Conservation (phyloP, 1,140 invertebrate species). For the Thereuonema tuberculata region DNA sequence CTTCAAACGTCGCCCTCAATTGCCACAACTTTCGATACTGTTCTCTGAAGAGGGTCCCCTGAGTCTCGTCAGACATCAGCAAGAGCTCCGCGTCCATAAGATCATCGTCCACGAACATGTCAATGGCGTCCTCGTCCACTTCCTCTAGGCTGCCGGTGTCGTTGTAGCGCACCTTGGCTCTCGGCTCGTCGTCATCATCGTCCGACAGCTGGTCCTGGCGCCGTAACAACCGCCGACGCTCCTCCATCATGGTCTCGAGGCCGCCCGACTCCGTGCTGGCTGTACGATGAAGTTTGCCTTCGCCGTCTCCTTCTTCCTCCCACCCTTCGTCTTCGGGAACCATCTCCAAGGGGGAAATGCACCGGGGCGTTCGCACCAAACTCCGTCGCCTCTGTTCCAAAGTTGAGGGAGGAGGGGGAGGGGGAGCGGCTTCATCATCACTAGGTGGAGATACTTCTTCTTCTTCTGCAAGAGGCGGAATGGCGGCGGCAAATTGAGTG, state of each 20-base stretch:
- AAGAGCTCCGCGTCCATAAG: background rate
- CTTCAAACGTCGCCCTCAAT: slow-evolving; percentile 38
- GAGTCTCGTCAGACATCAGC: background rate
- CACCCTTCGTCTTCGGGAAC: background rate
- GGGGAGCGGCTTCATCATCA: background rate
- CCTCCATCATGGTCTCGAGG: slow-evolving; percentile 20
- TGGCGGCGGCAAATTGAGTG: too few relatives aligned
- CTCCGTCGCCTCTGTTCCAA: too few relatives aligned
- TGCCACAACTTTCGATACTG: slow-evolving; percentile 38
- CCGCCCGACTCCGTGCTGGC: slow-evolving; percentile 21
- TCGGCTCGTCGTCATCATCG: slow-evolving; percentile 19
- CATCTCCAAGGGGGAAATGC: background rate
- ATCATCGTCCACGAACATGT: background rate
- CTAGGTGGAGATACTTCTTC: background rate
- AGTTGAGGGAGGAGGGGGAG: too few relatives aligned
- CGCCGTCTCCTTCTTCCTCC: background rate
- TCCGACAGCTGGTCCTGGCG: slow-evolving; percentile 16
- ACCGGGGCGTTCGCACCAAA: too few relatives aligned
- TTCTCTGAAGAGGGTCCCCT: slow-evolving; percentile 14
- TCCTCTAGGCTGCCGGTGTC: slow-evolving; percentile 40
- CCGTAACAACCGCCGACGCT: slow-evolving; percentile 11
- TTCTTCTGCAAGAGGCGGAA: too few relatives aligned
- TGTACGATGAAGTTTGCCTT: background rate
- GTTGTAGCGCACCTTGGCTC: slow-evolving; percentile 37
- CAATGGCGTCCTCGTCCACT: slow-evolving; percentile 28